A percentile compares a stretch with the other conserved stretches of the same genome.
Evolutionary conservation across 2,113 vertebrate genomes (phyloP).

Genomic region (Cyprinodon variegatus): DNA sequence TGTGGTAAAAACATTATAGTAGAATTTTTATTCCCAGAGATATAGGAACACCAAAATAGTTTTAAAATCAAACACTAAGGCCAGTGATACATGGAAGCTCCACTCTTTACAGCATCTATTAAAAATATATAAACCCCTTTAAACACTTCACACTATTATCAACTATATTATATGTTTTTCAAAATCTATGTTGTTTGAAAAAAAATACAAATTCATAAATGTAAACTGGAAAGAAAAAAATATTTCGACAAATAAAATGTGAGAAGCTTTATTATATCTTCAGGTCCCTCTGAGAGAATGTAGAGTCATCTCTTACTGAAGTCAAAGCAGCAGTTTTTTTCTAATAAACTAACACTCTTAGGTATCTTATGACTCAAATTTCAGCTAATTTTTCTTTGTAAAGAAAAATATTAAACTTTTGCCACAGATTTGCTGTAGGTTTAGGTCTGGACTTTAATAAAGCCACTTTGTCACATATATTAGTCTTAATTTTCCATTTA

Average conservation of each 20-base stretch:
- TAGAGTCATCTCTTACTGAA: too few relatives aligned
- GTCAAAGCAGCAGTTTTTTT: too few relatives aligned
- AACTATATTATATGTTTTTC: neutral
- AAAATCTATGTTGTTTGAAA: neutral
- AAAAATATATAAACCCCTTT: neutral
- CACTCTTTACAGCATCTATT: neutral
- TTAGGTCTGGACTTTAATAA: too few relatives aligned
- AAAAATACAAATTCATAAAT: neutral
- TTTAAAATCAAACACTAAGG: slow-evolving; percentile 3
- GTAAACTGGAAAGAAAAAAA: neutral
- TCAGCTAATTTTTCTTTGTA: too few relatives aligned
- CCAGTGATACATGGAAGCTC: neutral
- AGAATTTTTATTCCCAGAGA: slow-evolving; percentile 3
- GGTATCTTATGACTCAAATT: too few relatives aligned
- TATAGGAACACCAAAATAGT: slow-evolving; percentile 19
- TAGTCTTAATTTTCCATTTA: too few relatives aligned
- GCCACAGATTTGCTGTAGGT: too few relatives aligned
- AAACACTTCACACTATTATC: neutral
- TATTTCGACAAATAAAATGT: neutral
- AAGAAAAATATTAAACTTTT: too few relatives aligned
- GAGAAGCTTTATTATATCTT: neutral
- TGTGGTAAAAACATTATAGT: slow-evolving; percentile 6
- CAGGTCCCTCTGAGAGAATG: too few relatives aligned
- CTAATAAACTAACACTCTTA: too few relatives aligned
- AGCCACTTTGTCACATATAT: too few relatives aligned